These are phyloP conservation scores for Sisor rabdophorus DNA, from an alignment of 2,113 vertebrate species.

Conservation along the genomic window DNA sequence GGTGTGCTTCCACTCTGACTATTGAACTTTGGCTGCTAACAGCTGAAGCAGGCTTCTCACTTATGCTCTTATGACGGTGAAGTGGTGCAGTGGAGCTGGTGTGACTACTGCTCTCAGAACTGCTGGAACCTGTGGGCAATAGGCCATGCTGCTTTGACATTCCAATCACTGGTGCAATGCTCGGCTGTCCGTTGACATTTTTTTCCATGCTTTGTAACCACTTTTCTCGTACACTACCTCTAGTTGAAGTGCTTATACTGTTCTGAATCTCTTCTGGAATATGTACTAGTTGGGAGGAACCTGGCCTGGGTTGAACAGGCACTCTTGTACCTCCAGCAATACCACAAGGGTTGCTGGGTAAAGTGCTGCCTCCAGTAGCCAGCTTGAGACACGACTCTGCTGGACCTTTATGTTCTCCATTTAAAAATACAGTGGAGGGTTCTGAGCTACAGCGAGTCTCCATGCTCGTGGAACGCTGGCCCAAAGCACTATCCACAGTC, in stretches of 20 bases:
- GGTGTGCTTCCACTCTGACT: slow-evolving; percentile 90
- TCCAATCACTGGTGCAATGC: slow-evolving; percentile 94
- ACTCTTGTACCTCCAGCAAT: slow-evolving; percentile 85
- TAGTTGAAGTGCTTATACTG: slow-evolving; percentile 73
- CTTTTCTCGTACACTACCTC: slow-evolving; percentile 76
- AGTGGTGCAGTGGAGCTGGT: slow-evolving; percentile 66
- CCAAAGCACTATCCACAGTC: slow-evolving; percentile 77
- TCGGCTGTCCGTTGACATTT: slow-evolving; percentile 81
- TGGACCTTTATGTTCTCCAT: slow-evolving; percentile 78
- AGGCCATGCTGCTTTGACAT: slow-evolving; percentile 97
- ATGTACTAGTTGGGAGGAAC: slow-evolving; percentile 92
- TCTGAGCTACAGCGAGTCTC: slow-evolving; percentile 87
- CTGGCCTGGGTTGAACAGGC: slow-evolving; percentile 87
- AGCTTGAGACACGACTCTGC: slow-evolving; percentile 81
- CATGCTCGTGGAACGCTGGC: slow-evolving; percentile 81
- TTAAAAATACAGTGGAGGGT: slow-evolving; percentile 77
- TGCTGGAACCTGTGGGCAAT: slow-evolving; percentile 86
- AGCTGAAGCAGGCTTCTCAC: slow-evolving; percentile 71
- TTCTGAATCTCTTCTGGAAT: slow-evolving; percentile 96
- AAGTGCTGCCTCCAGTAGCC: slow-evolving; percentile 76
- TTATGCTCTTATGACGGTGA: slow-evolving; percentile 77
- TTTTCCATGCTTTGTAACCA: slow-evolving; percentile 93
- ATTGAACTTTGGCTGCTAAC: slow-evolving; percentile 58
- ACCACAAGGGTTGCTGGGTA: slow-evolving; percentile 80
- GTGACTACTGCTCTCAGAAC: slow-evolving; percentile 78